Evolutionary conservation across 2,797 vertebrate species (phyloP).

Genomic region (Xenentodon cancila): DNA sequence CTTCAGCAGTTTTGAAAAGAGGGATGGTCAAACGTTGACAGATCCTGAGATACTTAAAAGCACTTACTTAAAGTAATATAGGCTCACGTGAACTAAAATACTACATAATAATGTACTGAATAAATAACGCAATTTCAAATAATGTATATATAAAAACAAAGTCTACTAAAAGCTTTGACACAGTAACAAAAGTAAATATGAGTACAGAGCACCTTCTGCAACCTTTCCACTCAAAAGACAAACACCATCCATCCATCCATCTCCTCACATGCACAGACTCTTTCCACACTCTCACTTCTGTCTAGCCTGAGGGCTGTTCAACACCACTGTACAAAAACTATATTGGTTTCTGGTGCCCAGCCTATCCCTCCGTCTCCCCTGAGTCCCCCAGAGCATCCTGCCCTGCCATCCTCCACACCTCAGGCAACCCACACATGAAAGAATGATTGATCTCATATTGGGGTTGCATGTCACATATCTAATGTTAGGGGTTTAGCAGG

Average conservation of each 20-base stretch:
- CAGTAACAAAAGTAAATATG: too few relatives aligned
- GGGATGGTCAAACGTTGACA: too few relatives aligned
- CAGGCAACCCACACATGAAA: slow-evolving; percentile 58
- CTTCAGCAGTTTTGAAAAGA: too few relatives aligned
- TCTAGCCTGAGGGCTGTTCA: slow-evolving; percentile 61
- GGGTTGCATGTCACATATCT: slow-evolving; percentile 72
- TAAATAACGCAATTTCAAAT: too few relatives aligned
- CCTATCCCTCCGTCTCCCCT: slow-evolving; percentile 20
- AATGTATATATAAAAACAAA: too few relatives aligned
- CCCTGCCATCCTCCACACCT: slow-evolving; percentile 62
- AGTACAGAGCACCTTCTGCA: too few relatives aligned
- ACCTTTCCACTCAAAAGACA: too few relatives aligned
- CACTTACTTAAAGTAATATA: too few relatives aligned
- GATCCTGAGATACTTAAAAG: too few relatives aligned
- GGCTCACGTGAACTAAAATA: too few relatives aligned
- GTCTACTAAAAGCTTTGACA: too few relatives aligned
- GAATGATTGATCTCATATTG: slow-evolving; percentile 69
- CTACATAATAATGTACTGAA: too few relatives aligned
- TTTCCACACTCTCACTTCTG: background rate
- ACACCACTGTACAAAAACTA: slow-evolving; percentile 56
- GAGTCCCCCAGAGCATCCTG: slow-evolving; percentile 46
- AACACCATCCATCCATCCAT: background rate
- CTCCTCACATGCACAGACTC: background rate
- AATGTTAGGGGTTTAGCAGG: slow-evolving; percentile 65
- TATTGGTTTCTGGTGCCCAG: slow-evolving; percentile 54